These are phyloP conservation scores for Asteroscopus sphinx DNA, from an alignment of 2,888 invertebrate genomes.

Conservation along the genomic window DNA sequence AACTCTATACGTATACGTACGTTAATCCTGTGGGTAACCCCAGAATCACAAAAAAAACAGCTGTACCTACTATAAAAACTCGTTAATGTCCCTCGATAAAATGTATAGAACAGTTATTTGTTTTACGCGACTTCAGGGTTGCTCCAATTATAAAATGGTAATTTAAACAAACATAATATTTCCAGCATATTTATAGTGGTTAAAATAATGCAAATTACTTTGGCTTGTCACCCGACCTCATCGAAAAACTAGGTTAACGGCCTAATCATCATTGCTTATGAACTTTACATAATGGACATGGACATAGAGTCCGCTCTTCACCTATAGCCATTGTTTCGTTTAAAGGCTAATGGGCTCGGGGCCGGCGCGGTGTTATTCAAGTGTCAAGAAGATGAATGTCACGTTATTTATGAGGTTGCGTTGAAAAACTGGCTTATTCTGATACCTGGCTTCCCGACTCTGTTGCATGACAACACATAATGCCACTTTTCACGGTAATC, in stretches of 20 bases:
- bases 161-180: constrained; percentile 43
- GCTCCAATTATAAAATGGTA: no score
- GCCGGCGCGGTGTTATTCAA: constrained; percentile 80
- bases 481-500: constrained; percentile 63
- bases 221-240: constrained; percentile 33
- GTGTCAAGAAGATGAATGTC: constrained; percentile 86
- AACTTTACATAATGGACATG: constrained; percentile 76
- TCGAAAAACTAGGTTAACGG: constrained; percentile 44
- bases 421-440: constrained; percentile 71
- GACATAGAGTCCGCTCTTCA: constrained; percentile 70
- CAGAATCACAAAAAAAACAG: no score
- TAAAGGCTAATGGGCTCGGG: constrained; percentile 83
- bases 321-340: constrained; percentile 78
- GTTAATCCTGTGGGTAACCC: no score
- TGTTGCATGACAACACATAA: constrained; percentile 66
- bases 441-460: constrained; percentile 61
- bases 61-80: no score
- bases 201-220: constrained; percentile 46
- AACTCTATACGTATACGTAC: no score
- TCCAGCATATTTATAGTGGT: constrained; percentile 10
- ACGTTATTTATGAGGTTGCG: constrained; percentile 80
- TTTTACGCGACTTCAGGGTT: no score
- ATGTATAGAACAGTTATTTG: no score
- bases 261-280: constrained; percentile 60
- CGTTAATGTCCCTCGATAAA: no score